Evolutionary conservation across 1,140 invertebrate species (phyloP).

Genomic region (Diorhabda carinulata): DNA sequence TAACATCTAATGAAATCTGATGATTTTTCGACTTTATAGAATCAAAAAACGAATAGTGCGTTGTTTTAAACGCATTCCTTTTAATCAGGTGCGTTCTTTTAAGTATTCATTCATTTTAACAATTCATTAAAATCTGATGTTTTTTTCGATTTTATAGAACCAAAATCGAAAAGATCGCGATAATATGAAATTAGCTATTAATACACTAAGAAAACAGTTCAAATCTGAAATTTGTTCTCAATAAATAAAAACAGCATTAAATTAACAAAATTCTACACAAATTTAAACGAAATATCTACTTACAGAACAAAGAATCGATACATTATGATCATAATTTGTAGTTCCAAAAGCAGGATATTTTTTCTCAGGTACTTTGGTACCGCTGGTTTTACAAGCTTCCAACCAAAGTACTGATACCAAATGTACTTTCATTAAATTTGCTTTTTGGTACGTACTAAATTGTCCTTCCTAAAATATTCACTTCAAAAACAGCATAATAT

Average conservation of each 20-base stretch:
- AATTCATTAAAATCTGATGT: too few species aligned
- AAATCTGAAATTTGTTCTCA: neutral
- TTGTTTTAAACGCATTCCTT: too few species aligned
- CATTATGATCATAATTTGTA: slow-evolving; percentile 28
- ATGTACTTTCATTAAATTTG: slow-evolving; percentile 45
- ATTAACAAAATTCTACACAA: neutral
- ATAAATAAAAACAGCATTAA: slow-evolving; percentile 6
- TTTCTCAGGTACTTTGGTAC: slow-evolving; percentile 35
- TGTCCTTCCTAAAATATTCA: slow-evolving; percentile 38
- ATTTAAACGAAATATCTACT: slow-evolving; percentile 17
- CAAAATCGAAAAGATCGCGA: too few species aligned
- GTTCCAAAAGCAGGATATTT: slow-evolving; percentile 38
- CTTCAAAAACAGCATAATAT: neutral
- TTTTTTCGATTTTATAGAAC: too few species aligned
- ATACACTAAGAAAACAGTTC: too few species aligned
- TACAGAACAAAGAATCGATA: slow-evolving; percentile 38
- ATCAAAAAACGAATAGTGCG: too few species aligned
- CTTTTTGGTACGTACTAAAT: slow-evolving; percentile 44
- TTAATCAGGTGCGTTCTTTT: too few species aligned
- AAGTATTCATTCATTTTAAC: too few species aligned
- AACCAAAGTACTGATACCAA: slow-evolving; percentile 47
- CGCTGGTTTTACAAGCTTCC: slow-evolving; percentile 39
- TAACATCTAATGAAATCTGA: too few species aligned
- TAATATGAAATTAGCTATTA: too few species aligned
- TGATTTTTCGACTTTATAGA: too few species aligned